Evolutionary conservation across 2,888 invertebrate genomes (phyloP).

Genomic region (Cephalotes varians): DNA sequence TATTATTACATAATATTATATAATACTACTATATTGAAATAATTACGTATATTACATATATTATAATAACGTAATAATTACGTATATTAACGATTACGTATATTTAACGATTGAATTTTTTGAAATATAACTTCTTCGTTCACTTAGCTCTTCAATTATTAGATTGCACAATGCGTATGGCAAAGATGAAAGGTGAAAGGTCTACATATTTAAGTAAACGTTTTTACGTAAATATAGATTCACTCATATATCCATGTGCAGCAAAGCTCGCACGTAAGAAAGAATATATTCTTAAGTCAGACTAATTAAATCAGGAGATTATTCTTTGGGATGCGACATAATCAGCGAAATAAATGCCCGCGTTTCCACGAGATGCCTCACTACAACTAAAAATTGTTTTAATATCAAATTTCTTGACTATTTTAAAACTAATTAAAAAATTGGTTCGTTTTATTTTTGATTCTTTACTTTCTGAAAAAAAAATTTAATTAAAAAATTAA

Average conservation of each 20-base stretch:
- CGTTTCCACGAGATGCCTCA: slow-evolving; percentile 2
- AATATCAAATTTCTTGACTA: not conserved
- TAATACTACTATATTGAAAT: not conserved
- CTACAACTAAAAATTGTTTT: slow-evolving; percentile 22
- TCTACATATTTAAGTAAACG: not conserved
- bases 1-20: no score
- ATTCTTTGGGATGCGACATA: slow-evolving; percentile 10
- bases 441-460: not conserved
- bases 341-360: slow-evolving; percentile 6
- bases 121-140: not conserved
- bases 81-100: no score
- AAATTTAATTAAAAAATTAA: slow-evolving; percentile 3
- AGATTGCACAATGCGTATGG: not conserved
- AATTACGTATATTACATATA: no score
- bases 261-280: slow-evolving; percentile 1
- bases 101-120: slow-evolving; percentile 5
- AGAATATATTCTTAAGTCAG: slow-evolving; percentile 30
- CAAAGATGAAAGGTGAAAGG: not conserved
- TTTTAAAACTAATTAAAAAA: slow-evolving; percentile 5
- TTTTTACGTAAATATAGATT: slow-evolving; percentile 33
- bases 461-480: not conserved
- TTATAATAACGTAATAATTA: no score
- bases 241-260: not conserved
- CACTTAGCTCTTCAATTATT: slow-evolving; percentile 30
- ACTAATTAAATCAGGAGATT: slow-evolving; percentile 44